Evolutionary conservation across 2,888 invertebrate species (phyloP), one percentile per base, ranked within the genome.

Genomic region (Aphodius granarius): DNA sequence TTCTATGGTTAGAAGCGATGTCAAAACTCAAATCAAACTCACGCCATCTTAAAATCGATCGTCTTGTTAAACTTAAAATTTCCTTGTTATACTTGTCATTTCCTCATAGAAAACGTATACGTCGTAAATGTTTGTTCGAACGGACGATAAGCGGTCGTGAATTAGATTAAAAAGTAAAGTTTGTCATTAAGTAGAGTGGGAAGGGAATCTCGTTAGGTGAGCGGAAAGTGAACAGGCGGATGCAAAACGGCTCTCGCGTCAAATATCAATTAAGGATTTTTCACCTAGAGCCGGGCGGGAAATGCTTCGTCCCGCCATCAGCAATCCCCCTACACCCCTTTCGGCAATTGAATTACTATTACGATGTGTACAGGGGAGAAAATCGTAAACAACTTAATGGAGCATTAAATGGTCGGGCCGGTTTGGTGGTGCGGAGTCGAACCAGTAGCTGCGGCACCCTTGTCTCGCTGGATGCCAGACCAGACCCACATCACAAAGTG

Each of bases 301-400:
- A 43, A 43, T 43, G 43, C 9, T 43, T 43, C 43, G 43, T 6
- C 9, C 43, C 6, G 13, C 43, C 43, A 43, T 43, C 43, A 43
- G 43, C 43, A 3, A 43, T 6, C 43, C 9, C 43, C 43, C 43
- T 43, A n/a, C n/a, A n/a, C n/a, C n/a, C n/a, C 43, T 6, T 43
- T 43, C 43, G 3, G 43, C 43, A 43, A 43, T 43, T 43, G 43
- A 43, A 43, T 43, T 43, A 43, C 43, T 43, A 43, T 43, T 43
- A 43, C 2, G 43, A 43, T 43, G 43, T 43, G 43, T 43, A 43
- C 43, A 6, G 43, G 43, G 13, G 43, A 43, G 66, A 66, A 66
- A 65, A 17, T 18, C 73, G 73, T 66, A 73, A 73, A 73, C 73
- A 73, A 73, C 23, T 73, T 73, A 73, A 73, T 73, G 23, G 73